Evolutionary conservation across 2,888 invertebrate species (phyloP).

Genomic region (Drosophila kanekoi): DNA sequence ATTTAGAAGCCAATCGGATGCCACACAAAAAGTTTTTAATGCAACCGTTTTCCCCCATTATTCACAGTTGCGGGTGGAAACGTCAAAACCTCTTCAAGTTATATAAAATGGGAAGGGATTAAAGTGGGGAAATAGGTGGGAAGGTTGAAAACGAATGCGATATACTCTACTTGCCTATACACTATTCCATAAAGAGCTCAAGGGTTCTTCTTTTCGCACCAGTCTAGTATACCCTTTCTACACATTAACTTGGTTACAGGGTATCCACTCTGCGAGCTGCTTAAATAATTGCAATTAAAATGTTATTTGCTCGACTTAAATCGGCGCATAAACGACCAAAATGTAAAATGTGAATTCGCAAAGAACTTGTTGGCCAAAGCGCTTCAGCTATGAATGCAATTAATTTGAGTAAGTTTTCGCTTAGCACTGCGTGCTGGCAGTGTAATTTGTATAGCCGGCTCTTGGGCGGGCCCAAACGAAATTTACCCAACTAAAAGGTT

Average conservation of each 20-base stretch:
- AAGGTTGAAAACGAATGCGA: no score
- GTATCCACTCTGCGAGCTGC: no score
- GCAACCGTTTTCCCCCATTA: no score
- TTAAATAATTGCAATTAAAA: neutral
- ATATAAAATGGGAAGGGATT: no score
- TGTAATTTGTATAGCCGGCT: slow-evolving; percentile 44
- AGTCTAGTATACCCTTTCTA: neutral
- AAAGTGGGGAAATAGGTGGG: no score
- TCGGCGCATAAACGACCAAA: slow-evolving; percentile 12
- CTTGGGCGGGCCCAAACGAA: slow-evolving; percentile 48
- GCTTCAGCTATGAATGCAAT: slow-evolving; percentile 44
- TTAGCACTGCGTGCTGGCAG: slow-evolving; percentile 17
- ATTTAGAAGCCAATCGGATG: no score
- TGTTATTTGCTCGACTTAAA: slow-evolving; percentile 7
- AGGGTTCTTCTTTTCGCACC: neutral
- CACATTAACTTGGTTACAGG: no score
- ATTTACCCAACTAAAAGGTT: slow-evolving; percentile 32
- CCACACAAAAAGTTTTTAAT: no score
- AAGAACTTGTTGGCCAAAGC: slow-evolving; percentile 9
- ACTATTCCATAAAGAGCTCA: no score
- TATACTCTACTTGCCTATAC: no score
- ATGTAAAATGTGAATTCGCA: slow-evolving; percentile 9
- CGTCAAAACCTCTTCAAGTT: no score
- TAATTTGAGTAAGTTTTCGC: slow-evolving; percentile 66
- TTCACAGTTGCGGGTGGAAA: no score